A percentile compares a stretch with the other conserved stretches of the same genome.
Conservation (phyloP, 2,888 invertebrate species). For the Metacarcinus magister region DNA sequence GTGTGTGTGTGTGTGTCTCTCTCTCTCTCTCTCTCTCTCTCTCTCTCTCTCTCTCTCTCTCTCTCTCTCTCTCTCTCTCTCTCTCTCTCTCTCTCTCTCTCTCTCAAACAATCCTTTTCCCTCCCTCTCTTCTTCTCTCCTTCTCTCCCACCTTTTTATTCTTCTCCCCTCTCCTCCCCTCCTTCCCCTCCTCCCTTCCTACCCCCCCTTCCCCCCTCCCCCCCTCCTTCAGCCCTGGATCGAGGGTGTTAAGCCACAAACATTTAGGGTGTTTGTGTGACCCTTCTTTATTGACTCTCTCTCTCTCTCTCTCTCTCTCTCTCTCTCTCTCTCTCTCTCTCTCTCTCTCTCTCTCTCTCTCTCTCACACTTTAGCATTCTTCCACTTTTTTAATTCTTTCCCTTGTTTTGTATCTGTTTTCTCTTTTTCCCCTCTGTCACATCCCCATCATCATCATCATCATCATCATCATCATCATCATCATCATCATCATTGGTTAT, state of each 20-base stretch:
- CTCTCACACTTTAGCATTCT: background rate
- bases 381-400: background rate
- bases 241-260: background rate
- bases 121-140: too few relatives aligned
- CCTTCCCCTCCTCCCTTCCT: too few relatives aligned
- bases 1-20: background rate
- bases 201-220: background rate
- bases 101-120: too few relatives aligned
- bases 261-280: background rate
- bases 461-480: too few relatives aligned
- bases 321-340: constrained; percentile 13
- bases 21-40: background rate
- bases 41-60: background rate
- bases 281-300: background rate
- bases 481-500: background rate
- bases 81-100: too few relatives aligned
- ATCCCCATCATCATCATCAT: too few relatives aligned
- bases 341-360: constrained; percentile 8
- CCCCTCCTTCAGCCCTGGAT: background rate
- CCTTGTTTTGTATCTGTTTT: background rate
- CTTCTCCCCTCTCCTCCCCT: too few relatives aligned
- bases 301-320: constrained; percentile 13
- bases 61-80: background rate
- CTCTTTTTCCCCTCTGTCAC: background rate
- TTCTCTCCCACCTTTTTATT: too few relatives aligned